Conservation (phyloP, 2,797 vertebrate species). For the Cryptoblepharus egeriae region DNA sequence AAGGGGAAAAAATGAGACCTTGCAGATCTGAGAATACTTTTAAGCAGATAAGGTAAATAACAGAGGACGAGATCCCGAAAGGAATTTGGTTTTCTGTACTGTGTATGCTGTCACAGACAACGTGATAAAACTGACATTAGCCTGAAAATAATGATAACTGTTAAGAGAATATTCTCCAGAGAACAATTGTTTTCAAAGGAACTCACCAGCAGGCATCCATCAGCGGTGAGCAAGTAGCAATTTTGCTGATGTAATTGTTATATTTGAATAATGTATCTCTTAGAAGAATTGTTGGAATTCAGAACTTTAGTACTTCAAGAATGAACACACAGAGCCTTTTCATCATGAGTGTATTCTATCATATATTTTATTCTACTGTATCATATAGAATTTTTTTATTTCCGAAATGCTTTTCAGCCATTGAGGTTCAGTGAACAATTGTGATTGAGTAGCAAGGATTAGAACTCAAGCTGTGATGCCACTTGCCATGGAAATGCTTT, state of each 20-base stretch:
- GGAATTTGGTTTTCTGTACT: slow-evolving; percentile 18
- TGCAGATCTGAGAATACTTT: slow-evolving; percentile 41
- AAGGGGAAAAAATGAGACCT: slow-evolving; percentile 34
- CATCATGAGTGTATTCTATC: background rate
- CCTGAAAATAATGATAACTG: slow-evolving; percentile 27
- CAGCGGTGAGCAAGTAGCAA: background rate
- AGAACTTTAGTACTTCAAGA: background rate
- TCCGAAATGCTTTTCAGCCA: background rate
- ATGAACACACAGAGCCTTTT: slow-evolving; percentile 17
- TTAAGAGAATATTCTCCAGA: slow-evolving; percentile 30
- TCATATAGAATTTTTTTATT: background rate
- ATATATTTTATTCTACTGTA: background rate
- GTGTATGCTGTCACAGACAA: slow-evolving; percentile 25
- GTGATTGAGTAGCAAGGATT: background rate
- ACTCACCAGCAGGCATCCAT: background rate
- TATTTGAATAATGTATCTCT: slow-evolving; percentile 13
- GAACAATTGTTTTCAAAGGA: slow-evolving; percentile 23
- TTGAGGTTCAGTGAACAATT: background rate
- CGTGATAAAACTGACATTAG: slow-evolving; percentile 41
- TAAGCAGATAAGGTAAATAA: slow-evolving; percentile 27
- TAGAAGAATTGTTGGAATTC: background rate
- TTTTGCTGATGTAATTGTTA: background rate
- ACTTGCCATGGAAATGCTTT: background rate
- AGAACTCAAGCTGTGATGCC: background rate
- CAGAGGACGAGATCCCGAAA: slow-evolving; percentile 29